Conservation (phyloP, 2,797 vertebrate genomes). For the Phataginus tricuspis region DNA sequence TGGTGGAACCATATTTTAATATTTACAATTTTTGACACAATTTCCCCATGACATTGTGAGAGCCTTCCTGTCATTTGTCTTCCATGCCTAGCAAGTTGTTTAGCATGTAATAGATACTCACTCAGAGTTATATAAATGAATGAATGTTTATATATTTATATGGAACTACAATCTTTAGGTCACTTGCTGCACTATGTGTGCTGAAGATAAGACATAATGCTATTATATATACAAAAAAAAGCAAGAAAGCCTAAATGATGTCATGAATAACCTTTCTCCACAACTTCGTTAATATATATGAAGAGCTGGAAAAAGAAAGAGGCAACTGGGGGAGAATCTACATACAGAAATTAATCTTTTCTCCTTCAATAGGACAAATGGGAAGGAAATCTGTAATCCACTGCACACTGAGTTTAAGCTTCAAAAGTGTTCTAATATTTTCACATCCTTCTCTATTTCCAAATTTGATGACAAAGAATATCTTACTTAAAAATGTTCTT, state of each 20-base stretch:
- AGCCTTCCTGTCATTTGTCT: neutral
- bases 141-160: neutral
- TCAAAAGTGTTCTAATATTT: neutral
- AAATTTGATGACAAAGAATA: neutral
- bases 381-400: slow-evolving; percentile 16
- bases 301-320: neutral
- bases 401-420: neutral
- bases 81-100: neutral
- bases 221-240: neutral
- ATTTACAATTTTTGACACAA: neutral
- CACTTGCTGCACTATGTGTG: neutral
- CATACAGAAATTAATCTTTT: neutral
- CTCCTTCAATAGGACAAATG: neutral
- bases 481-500: neutral
- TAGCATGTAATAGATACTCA: neutral
- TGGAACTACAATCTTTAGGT: neutral
- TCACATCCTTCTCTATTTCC: neutral
- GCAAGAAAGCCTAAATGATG: neutral
- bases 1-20: neutral
- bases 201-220: neutral
- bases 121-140: neutral
- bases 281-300: neutral
- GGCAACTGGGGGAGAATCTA: neutral
- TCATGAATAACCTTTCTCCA: slow-evolving; percentile 25
- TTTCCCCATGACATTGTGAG: neutral